Evolutionary conservation across 2,888 invertebrate species (phyloP).

Genomic region (Eugnorisma glareosa): DNA sequence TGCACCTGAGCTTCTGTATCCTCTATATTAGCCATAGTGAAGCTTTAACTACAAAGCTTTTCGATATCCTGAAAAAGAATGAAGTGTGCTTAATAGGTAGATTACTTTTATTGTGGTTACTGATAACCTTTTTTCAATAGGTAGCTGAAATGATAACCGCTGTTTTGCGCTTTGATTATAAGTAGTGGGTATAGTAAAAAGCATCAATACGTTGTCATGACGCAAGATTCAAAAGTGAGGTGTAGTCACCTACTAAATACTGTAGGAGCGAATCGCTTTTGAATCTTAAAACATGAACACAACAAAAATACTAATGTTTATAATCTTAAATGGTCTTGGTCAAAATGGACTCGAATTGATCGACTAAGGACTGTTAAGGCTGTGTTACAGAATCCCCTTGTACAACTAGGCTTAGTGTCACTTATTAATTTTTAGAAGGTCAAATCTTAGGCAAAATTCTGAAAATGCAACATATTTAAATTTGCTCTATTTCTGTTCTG

Average conservation of each 20-base stretch:
- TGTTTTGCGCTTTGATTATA: neutral
- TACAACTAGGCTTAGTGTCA: neutral
- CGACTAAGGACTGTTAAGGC: neutral
- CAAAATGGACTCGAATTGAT: neutral
- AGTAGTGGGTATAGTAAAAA: neutral
- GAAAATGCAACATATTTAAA: neutral
- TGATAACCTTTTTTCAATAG: neutral
- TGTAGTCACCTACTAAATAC: too few species aligned
- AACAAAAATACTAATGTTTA: too few species aligned
- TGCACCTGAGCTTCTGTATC: conserved; percentile 81
- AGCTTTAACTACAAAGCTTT: conserved; percentile 3
- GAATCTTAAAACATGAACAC: too few species aligned
- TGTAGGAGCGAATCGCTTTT: too few species aligned
- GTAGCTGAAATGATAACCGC: neutral
- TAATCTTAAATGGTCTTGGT: neutral
- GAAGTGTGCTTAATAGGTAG: neutral
- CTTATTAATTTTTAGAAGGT: neutral
- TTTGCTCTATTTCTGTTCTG: neutral
- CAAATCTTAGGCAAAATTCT: too few species aligned
- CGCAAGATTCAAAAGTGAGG: neutral
- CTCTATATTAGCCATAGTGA: conserved; percentile 72
- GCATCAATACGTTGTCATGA: too few species aligned
- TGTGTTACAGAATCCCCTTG: neutral
- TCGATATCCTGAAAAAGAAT: conserved; percentile 44
- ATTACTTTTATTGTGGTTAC: neutral